Evolutionary conservation across 64 coral and sea anemone species (phyloP).

Genomic region (Hydrozoanthus tunicans): DNA sequence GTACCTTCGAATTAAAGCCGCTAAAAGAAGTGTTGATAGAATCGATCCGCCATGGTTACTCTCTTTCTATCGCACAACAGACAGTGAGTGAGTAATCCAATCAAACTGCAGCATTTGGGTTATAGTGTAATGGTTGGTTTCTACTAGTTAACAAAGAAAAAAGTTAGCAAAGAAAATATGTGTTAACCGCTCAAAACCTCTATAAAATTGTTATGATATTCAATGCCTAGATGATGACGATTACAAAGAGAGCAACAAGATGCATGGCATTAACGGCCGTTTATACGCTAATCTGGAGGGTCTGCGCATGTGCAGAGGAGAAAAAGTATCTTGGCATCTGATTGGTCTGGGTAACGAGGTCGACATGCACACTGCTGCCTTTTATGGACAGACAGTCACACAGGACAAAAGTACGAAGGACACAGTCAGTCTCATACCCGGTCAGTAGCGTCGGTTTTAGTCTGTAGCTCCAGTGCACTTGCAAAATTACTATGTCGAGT

Average conservation of each 20-base stretch:
- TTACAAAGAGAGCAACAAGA: constrained; percentile 84
- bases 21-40: no score
- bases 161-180: no score
- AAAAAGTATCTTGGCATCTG: constrained; percentile 83
- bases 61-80: no score
- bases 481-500: no score
- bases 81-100: no score
- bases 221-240: constrained; percentile 60
- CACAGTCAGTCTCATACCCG: constrained; percentile 81
- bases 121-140: no score
- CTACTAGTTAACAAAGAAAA: no score
- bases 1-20: no score
- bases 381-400: constrained; percentile 85
- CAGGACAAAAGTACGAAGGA: constrained; percentile 77
- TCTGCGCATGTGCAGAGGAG: constrained; percentile 57
- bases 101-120: no score
- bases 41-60: no score
- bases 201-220: neutral
- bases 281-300: constrained; percentile 76
- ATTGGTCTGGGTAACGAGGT: constrained; percentile 92
- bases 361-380: constrained; percentile 87
- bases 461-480: no score
- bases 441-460: constrained; percentile 1
- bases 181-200: no score
- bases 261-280: constrained; percentile 87